Evolutionary conservation across 2,888 invertebrate species (phyloP).

Genomic region (Atethmia centrago): DNA sequence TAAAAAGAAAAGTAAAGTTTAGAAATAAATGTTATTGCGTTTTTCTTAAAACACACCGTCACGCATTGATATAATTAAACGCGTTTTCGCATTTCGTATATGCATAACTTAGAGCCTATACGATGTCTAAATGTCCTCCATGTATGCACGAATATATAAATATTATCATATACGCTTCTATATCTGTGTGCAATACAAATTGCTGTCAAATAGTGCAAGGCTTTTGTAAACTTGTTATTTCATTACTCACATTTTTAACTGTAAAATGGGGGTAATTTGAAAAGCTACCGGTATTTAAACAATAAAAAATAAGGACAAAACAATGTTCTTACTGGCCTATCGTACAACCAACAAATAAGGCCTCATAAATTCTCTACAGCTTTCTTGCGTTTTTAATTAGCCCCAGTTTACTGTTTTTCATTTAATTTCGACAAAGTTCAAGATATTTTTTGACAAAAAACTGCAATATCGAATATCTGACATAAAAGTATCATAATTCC

Average conservation of each 20-base stretch:
- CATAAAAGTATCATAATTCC: background rate
- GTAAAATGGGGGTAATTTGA: slow-evolving; percentile 27
- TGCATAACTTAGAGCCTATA: slow-evolving; percentile 32
- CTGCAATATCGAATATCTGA: background rate
- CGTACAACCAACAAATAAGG: background rate
- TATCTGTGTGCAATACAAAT: slow-evolving; percentile 66
- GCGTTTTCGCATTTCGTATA: slow-evolving; percentile 42
- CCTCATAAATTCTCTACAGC: background rate
- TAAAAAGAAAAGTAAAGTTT: too few species aligned
- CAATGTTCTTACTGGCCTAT: background rate
- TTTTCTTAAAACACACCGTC: too few species aligned
- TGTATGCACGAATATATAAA: slow-evolving; percentile 52
- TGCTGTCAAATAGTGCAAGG: slow-evolving; percentile 66
- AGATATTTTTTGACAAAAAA: background rate
- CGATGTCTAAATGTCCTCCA: slow-evolving; percentile 48
- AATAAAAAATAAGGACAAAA: background rate
- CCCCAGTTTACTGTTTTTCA: slow-evolving; percentile 13
- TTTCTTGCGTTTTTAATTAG: background rate
- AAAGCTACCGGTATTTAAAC: background rate
- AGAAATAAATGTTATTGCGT: too few species aligned
- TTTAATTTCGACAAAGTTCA: slow-evolving; percentile 18
- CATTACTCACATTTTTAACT: slow-evolving; percentile 16
- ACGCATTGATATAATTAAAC: slow-evolving; percentile 57
- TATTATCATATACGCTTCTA: slow-evolving; percentile 56
- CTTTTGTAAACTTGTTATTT: slow-evolving; percentile 45